Evolutionary conservation across 2,888 invertebrate species (phyloP), one percentile per base, ranked within the genome.

Genomic region (Mesorhabditis belari): DNA sequence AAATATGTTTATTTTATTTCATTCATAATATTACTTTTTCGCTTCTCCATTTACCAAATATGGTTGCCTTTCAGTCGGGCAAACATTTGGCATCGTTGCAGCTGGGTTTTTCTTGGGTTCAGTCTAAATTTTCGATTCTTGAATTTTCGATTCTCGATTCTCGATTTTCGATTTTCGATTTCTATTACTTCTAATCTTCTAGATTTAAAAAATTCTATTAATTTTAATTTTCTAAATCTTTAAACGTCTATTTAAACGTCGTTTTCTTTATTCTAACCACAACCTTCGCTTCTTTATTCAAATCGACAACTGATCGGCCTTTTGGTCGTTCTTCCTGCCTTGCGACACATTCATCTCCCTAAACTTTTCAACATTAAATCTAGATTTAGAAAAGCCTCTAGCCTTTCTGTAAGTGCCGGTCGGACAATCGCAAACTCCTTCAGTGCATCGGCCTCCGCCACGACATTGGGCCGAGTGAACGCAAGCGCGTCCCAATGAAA

Each of bases 371-470:
- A 26, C 9, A 5, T 17, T 19, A 19, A 49, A 19, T 49, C 26
- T 5, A 5, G 26, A 23, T 52, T 24, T 21, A n/a, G n/a, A 23
- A 26, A 4, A 25, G 24, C n/a, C 3, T 4, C n/a, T 12, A 2
- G 60, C 63, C 52, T 69, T 67, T 51, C 68, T 35, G 3, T 62
- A 58, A 17, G 56, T 60, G 3, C 60, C 55, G n/a, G 64, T 60
- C 2, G 65, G 65, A 29, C 71, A 71, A 53, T 69, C 69, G 51
- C 71, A 71, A 19, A 70, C 69, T 24, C 71, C 71, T 19, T 69
- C 69, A 28, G 65, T 27, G 29, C 71, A 72, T 28, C 61, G 52
- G 4, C 66, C 65, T 54, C 62, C 58, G 26, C 70, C 64, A 28
- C 63, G 66, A 52, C 71, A 72, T 49, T 72, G 71, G 0, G 62